Evolutionary conservation across 2,888 invertebrate species (phyloP).

Genomic region (Drosophila testacea): DNA sequence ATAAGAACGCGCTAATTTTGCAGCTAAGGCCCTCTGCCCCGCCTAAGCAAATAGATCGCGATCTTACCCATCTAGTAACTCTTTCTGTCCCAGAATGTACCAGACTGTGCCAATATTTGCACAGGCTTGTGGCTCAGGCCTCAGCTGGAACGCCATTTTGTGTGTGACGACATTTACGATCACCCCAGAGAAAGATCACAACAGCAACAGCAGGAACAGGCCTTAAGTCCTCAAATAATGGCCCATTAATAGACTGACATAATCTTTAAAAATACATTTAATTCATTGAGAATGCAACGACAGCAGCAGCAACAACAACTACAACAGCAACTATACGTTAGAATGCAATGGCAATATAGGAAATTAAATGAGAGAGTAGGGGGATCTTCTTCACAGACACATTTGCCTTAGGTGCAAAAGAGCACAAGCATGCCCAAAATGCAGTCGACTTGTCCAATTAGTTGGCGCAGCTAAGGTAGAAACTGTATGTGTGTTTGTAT

Average conservation of each 20-base stretch:
- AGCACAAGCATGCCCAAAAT: slow-evolving; percentile 55
- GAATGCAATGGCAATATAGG: slow-evolving; percentile 51
- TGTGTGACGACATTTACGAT: slow-evolving; percentile 40
- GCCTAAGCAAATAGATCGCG: slow-evolving; percentile 52
- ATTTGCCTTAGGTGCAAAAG: slow-evolving; percentile 49
- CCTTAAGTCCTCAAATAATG: slow-evolving; percentile 50
- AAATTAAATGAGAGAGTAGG: slow-evolving; percentile 14
- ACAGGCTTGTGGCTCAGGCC: slow-evolving; percentile 50
- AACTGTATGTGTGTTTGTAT: slow-evolving; percentile 6
- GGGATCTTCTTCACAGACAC: slow-evolving; percentile 34
- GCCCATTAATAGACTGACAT: slow-evolving; percentile 60
- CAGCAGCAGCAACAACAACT: slow-evolving; percentile 8
- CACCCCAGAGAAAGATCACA: slow-evolving; percentile 4
- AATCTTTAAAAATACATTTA: slow-evolving; percentile 62
- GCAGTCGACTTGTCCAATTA: slow-evolving; percentile 64
- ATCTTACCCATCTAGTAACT: slow-evolving; percentile 18
- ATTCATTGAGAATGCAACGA: slow-evolving; percentile 57
- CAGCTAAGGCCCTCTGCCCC: slow-evolving; percentile 46
- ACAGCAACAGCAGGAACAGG: slow-evolving; percentile 15
- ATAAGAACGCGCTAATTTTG: slow-evolving; percentile 84
- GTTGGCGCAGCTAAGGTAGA: slow-evolving; percentile 50
- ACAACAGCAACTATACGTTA: slow-evolving; percentile 14
- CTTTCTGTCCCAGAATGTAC: slow-evolving; percentile 17
- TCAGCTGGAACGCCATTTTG: slow-evolving; percentile 61
- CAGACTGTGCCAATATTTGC: slow-evolving; percentile 75